These are phyloP conservation scores for Cabera pusaria DNA, from an alignment of 2,888 invertebrate species.

Conservation along the genomic window DNA sequence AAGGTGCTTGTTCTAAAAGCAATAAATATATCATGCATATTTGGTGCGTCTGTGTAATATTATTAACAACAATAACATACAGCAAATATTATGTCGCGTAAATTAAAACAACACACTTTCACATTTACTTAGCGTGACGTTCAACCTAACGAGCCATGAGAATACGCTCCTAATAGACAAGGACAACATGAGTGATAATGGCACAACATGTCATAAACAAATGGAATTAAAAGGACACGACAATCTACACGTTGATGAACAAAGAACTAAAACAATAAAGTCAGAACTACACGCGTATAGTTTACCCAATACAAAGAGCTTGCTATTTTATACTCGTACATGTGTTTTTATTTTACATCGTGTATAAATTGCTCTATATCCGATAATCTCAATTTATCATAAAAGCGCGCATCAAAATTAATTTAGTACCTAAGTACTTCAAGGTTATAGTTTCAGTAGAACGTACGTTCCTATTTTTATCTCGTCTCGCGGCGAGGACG, in stretches of 20 bases:
- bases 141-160: slow-evolving; percentile 36
- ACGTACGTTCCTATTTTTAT: slow-evolving; percentile 36
- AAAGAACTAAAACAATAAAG: slow-evolving; percentile 23
- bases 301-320: slow-evolving; percentile 17
- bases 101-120: slow-evolving; percentile 59
- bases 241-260: slow-evolving; percentile 22
- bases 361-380: slow-evolving; percentile 14
- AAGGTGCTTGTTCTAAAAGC: too few species aligned
- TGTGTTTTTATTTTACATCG: neutral
- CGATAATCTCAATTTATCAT: slow-evolving; percentile 12
- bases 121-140: slow-evolving; percentile 63
- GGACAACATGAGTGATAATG: slow-evolving; percentile 25
- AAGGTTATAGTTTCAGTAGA: slow-evolving; percentile 40
- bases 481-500: slow-evolving; percentile 34
- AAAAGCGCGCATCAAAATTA: slow-evolving; percentile 18
- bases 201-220: slow-evolving; percentile 11
- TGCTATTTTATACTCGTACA: slow-evolving; percentile 6
- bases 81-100: slow-evolving; percentile 20
- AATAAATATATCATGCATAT: too few species aligned
- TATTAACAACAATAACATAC: too few species aligned
- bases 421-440: slow-evolving; percentile 25
- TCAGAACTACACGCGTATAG: slow-evolving; percentile 14
- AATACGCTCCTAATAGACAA: slow-evolving; percentile 22
- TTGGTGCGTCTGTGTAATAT: too few species aligned
- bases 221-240: slow-evolving; percentile 20